Evolutionary conservation across 2,888 invertebrate species (phyloP), one percentile per base, ranked within the genome.

Genomic region (Beris chalybata): DNA sequence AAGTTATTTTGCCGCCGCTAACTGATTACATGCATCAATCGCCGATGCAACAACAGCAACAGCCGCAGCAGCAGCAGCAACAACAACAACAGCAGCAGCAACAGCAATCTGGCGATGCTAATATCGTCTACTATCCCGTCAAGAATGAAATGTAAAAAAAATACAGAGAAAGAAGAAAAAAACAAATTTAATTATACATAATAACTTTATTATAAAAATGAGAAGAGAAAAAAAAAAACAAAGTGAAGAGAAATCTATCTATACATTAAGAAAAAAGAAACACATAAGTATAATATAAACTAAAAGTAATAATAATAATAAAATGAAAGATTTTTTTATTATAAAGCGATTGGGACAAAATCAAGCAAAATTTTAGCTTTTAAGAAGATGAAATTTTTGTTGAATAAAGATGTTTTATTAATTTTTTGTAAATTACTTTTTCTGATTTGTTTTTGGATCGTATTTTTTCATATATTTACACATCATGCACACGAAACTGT

Each of bases 91-190:
- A 50, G 15, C 55, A 75, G 64, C 63, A 48, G 15, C 44, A 45
- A 11, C 63, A 63, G 43, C 63, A 63, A 68, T 47, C 64, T 65
- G 44, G 52, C n/a, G 79, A 79, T 69, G 76, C 78, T 64, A 78
- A 79, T 71, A 74, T 79, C 66, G 76, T 78, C 71, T 79, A 80
- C 70, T 80, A 79, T 73, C 75, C 79, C 73, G 79, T 78, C 73
- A 80, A 80, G 71, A 79, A 79, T 64, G 63, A 64, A 54, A 32
- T 38, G 30, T 64, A 53, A 52, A 64, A n/a, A 52, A 64, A 22
- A 22, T 22, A 22, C 22, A 22, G 2, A 22, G 9, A 48, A 38
- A 38, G 48, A 50, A 50, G 48, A 48, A 48, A 59, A 50, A 30
- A 59, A 48, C 48, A 48, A 59, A 50, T 59, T 59, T 59, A 13